These are phyloP conservation scores for Nemotelus pantherinus DNA, from an alignment of 2,888 invertebrate species.

Conservation along the genomic window DNA sequence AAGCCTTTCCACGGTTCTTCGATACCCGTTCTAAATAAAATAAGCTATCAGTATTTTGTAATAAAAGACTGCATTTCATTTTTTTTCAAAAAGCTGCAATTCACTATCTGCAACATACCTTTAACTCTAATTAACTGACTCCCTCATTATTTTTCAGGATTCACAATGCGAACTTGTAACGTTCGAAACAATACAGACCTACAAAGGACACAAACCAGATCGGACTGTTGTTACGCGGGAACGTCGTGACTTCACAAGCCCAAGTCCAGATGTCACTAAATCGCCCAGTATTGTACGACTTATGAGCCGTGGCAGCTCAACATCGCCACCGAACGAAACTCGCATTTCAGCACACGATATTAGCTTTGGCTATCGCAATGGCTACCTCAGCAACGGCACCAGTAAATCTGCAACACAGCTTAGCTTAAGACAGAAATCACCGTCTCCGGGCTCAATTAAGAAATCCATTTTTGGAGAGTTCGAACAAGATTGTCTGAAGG, in stretches of 20 bases:
- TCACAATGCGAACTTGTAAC: slow-evolving; percentile 73
- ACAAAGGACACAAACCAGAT: slow-evolving; percentile 71
- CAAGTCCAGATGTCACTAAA: slow-evolving; percentile 54
- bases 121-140: too few species aligned
- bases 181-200: slow-evolving; percentile 73
- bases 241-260: slow-evolving; percentile 65
- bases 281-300: slow-evolving; percentile 55
- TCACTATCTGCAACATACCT: too few species aligned
- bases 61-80: too few species aligned
- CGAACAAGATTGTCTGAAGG: slow-evolving; percentile 74
- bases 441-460: slow-evolving; percentile 56
- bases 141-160: slow-evolving; percentile 62
- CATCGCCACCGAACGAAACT: slow-evolving; percentile 53
- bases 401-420: slow-evolving; percentile 53
- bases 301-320: slow-evolving; percentile 52
- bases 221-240: slow-evolving; percentile 71
- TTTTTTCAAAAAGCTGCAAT: too few species aligned
- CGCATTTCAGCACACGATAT: slow-evolving; percentile 54
- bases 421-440: slow-evolving; percentile 54
- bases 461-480: slow-evolving; percentile 64
- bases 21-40: too few species aligned
- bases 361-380: slow-evolving; percentile 51
- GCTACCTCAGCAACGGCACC: slow-evolving; percentile 53
- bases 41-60: too few species aligned
- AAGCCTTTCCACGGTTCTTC: too few species aligned